A percentile compares a stretch with the other conserved stretches of the same genome.
phyloP scores from a whole-genome alignment of 2,113 vertebrate species.

The Sarotherodon lohbergeri region DNA sequence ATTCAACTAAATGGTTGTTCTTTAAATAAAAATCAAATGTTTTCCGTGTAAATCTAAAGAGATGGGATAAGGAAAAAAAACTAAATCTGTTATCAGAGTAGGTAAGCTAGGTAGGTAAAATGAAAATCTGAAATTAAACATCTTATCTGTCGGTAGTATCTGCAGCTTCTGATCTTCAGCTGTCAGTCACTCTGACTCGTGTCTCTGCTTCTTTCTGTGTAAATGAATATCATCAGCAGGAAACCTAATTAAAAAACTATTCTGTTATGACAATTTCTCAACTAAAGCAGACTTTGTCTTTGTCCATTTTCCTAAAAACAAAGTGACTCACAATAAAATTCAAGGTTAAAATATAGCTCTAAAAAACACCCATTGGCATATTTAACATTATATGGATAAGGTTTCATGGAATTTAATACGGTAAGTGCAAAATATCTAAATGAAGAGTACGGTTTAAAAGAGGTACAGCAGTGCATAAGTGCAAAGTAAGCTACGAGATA shows the following conservation, averaged over 20 bases:
- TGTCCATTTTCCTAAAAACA: background rate
- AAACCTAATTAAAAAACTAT: background rate
- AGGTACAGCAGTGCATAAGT: background rate
- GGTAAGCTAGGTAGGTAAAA: background rate
- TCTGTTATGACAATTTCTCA: background rate
- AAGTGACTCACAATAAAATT: background rate
- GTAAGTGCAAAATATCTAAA: background rate
- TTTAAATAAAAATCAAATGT: background rate
- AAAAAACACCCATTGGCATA: background rate
- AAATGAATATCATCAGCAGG: background rate
- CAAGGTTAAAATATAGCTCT: background rate
- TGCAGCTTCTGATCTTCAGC: background rate
- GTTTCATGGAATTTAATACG: background rate
- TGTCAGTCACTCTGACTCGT: background rate
- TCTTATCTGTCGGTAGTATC: background rate
- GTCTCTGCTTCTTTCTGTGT: background rate
- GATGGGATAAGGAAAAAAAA: background rate
- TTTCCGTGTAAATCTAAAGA: background rate
- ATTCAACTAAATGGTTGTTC: background rate
- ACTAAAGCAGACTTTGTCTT: background rate
- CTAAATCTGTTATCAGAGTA: background rate
- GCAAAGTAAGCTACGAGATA: background rate
- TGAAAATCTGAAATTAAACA: background rate
- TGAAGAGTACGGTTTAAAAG: background rate
- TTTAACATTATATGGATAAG: background rate